Conservation (phyloP, 1,140 invertebrate species). For the Drosophila miranda region DNA sequence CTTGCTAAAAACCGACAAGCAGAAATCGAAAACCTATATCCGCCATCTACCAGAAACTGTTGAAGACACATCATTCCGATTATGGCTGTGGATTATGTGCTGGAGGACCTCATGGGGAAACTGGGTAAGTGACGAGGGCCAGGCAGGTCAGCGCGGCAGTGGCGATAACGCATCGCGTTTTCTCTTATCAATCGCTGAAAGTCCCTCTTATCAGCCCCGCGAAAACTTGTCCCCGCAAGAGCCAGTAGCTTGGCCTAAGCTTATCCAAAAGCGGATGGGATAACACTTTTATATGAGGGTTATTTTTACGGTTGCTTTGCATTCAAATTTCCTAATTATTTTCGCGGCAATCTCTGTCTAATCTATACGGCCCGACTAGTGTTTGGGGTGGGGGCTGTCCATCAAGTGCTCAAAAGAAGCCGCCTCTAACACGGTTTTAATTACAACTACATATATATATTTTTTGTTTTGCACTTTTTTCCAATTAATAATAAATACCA, state of each 20-base stretch:
- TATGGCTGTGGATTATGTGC: constrained; percentile 86
- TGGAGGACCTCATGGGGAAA: constrained; percentile 88
- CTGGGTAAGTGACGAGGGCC: constrained; percentile 83
- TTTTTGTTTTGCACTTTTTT: constrained; percentile 31
- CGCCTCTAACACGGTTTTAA: constrained; percentile 60
- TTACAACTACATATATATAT: constrained; percentile 20
- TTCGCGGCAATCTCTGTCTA: constrained; percentile 28
- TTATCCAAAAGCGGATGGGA: constrained; percentile 14
- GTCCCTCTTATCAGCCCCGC: too few species aligned
- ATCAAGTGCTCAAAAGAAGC: constrained; percentile 43
- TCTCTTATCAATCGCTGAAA: too few species aligned
- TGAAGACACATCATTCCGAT: not conserved
- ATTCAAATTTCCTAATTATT: constrained; percentile 33
- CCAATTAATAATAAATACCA: constrained; percentile 54
- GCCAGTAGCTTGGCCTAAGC: constrained; percentile 2
- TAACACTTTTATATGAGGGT: constrained; percentile 29
- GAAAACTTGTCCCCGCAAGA: too few species aligned
- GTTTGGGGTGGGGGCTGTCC: not conserved
- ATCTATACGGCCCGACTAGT: constrained; percentile 3
- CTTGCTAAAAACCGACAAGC: constrained; percentile 8
- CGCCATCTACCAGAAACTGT: not conserved
- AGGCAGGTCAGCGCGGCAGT: constrained; percentile 12
- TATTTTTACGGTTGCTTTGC: constrained; percentile 6
- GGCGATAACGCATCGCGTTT: too few species aligned
- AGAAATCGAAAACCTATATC: constrained; percentile 2